A percentile compares a stretch with the other conserved stretches of the same genome.
These are phyloP conservation scores for Amblyjoppa fuscipennis DNA, from an alignment of 2,888 invertebrate genomes.

Conservation along the genomic window DNA sequence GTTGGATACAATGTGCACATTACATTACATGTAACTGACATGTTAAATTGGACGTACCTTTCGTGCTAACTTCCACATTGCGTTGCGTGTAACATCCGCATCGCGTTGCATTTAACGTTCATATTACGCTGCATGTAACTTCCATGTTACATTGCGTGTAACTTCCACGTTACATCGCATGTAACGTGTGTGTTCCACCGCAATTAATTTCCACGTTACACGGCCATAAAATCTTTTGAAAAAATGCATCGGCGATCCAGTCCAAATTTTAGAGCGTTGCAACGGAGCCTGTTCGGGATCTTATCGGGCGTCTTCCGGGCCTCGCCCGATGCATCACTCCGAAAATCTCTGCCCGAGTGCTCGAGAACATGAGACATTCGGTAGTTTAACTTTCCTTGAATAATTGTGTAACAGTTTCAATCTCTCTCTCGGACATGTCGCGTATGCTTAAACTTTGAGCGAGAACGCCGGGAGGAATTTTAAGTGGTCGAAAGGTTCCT, in stretches of 20 bases:
- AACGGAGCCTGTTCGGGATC: not conserved
- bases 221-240: not conserved
- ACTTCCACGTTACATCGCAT: too few species aligned
- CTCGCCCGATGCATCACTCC: not conserved
- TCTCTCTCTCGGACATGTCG: slow-evolving; percentile 13
- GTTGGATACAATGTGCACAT: too few species aligned
- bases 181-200: too few species aligned
- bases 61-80: too few species aligned
- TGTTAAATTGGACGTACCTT: too few species aligned
- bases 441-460: slow-evolving; percentile 25
- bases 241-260: not conserved
- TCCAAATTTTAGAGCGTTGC: not conserved
- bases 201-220: not conserved
- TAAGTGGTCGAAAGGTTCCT: slow-evolving; percentile 54
- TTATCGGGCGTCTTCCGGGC: not conserved
- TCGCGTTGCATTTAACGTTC: too few species aligned
- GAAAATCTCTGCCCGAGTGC: not conserved
- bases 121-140: not conserved
- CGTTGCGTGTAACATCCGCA: too few species aligned
- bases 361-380: not conserved
- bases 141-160: not conserved
- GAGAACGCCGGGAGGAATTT: slow-evolving; percentile 58
- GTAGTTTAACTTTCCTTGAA: slow-evolving; percentile 10
- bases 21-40: too few species aligned
- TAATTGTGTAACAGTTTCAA: slow-evolving; percentile 18